Evolutionary conservation across 2,797 vertebrate species (phyloP), one percentile per base, ranked within the genome.

Genomic region (Ctenopoma kingsleyae): DNA sequence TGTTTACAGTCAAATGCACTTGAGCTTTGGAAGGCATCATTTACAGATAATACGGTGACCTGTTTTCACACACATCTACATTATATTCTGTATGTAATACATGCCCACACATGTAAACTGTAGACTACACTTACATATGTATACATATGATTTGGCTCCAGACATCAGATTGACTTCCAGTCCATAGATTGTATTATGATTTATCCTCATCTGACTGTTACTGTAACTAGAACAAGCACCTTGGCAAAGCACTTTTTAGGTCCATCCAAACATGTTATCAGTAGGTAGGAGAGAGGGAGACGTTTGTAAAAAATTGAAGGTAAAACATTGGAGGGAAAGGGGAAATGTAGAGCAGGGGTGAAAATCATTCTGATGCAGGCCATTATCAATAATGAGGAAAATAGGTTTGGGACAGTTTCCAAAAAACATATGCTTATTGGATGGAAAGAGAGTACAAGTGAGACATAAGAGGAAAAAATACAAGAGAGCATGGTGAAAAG

Each of bases 121-220:
- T 20, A 8, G 12, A 22, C 38, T 17, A 8, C 22, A 62, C 23
- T 20, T 52, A 13, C 5, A 27, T 32, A 32, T 32, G 8, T 8
- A 32, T 20, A 50, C 7, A 64, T 87, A 32, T 32, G 71, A 77
- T 85, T 70, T 77, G 55, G 80, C 84, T 58, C 64, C 46, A 50
- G 40, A 65, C 49, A 55, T 56, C n/a, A 62, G 23, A 44, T 58
- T 38, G 20, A 35, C 25, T 62, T 57, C 59, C 49, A 82, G 69
- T 72, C 72, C 65, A 52, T 46, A 62, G 38, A 57, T 68, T 71
- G 35, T 44, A 67, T 59, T 52, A 85, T 89, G 72, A 88, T 62
- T 60, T 65, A 56, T 91, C 87, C 80, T 91, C 67, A 74, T 56
- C 62, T 85, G 88, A 90, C 87, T 87, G 78, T 93, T 90, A 27